Base-by-base conservation (phyloP, 2,113 vertebrate species). In the Neodontobutis hainanensis region DNA sequence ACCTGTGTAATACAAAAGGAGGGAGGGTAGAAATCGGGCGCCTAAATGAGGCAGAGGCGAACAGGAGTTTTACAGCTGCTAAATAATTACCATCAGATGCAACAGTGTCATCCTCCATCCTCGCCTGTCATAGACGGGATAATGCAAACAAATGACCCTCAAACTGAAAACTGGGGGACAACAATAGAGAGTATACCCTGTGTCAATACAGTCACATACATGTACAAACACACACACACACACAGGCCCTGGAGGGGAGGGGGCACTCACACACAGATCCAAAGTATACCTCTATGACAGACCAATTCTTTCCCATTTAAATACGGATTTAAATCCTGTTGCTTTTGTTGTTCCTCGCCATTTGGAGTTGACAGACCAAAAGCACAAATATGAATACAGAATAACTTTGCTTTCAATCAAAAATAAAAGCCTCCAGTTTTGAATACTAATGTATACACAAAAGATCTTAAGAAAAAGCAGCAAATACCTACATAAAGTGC, bases 111-210 rank as follows among this genome's bases (percentile, higher is more conserved):
- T 75, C 67, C 50, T 65, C 76, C n/a, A n/a, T n/a, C 70, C 83
- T 64, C n/a, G 44, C 70, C 75, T 87, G 85, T 76, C 87, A 87
- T 76, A 48, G 62, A 62, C 16, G 42, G 65, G 66, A 76, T 85
- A 85, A 87, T 84, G 68, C 70, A 82, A 82, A 89, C 84, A 87
- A 87, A 85, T 87, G 77, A 76, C 79, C 66, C 75, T 80, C 62
- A 75, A 72, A 80, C 68, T 75, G 77, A 85, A 82, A 74, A 69
- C 61, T 68, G 77, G 0, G 5, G 68, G 53, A 70, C 57, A 46
- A 71, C 67, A 79, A 43, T 34, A 47, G 51, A 58, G 69, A 64
- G 76, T 5, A 7, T 14, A 48, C 46, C 42, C 48, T 38, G 58
- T 58, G 61, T 67, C 60, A 44, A 61, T 70, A 73, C 32, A 64